Base-by-base conservation (phyloP, 2,888 invertebrate genomes). In the Drosophila mulleri region DNA sequence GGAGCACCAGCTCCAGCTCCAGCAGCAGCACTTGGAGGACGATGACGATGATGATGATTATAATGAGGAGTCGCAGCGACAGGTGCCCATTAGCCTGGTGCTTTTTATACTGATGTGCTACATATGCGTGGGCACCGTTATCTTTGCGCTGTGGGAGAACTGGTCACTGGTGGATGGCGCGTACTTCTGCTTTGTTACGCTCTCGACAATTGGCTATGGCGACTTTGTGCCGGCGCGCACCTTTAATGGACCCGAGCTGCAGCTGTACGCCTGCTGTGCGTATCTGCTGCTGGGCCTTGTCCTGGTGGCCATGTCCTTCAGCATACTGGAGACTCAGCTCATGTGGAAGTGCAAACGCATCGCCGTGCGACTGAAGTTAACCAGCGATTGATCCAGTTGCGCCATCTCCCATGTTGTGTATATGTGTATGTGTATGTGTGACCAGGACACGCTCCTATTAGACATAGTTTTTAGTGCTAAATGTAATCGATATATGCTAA, bases 101-200 rank as follows among this genome's bases (percentile, higher is more conserved):
- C 92, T 97, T 42, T 93, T 95, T 74, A 94, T 97, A 58, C 95
- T 97, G 50, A 93, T 95, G 57, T 94, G 94, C 48, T 97, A 97
- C 93, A 94, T 97, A 75, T 95, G 95, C 83, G 93, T 96, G 12
- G 97, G 97, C 2, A 97, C 97, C 0, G 95, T 95, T 35, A 94
- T 96, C 69, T 96, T 97, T 93, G 95, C 96, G 20, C 94, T 95
- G n/a, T 96, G 96, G 95, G 96, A 96, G 90, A 95, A 96, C 84
- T 96, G 96, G 96, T 95, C 95, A 69, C 95, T 96, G 91, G 94
- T 97, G 50, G 97, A 97, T 91, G 96, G 96, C 9, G 95, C 96
- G 5, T 97, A 97, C 93, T 97, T 97, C 93, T 97, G 97, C 91
- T 97, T 97, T 92, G 96, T 97, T 77, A 96, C 97, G 3, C 93